These are phyloP conservation scores for Apodemia zela DNA, from an alignment of 2,888 invertebrate species.

Conservation along the genomic window DNA sequence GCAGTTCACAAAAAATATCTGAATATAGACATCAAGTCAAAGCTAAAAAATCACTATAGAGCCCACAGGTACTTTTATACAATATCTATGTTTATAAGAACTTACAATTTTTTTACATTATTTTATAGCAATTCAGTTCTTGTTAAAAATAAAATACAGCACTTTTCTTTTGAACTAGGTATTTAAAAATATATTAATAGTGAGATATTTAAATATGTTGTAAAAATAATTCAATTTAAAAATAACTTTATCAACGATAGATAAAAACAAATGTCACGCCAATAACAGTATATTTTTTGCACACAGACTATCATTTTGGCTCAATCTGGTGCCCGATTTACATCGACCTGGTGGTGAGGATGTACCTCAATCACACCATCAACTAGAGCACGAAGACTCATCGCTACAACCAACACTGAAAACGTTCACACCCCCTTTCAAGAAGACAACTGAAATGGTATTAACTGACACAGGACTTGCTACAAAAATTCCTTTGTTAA, in stretches of 20 bases:
- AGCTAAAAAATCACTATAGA: slow-evolving; percentile 95
- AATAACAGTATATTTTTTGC: slow-evolving; percentile 32
- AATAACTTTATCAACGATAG: too few species aligned
- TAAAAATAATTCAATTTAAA: too few species aligned
- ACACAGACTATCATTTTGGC: slow-evolving; percentile 92
- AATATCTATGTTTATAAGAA: too few species aligned
- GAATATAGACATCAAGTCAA: slow-evolving; percentile 93
- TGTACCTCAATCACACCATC: slow-evolving; percentile 91
- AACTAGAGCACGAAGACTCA: slow-evolving; percentile 87
- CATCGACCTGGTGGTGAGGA: slow-evolving; percentile 93
- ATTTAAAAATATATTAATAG: too few species aligned
- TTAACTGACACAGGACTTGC: slow-evolving; percentile 63
- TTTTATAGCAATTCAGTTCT: too few species aligned
- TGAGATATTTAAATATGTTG: too few species aligned
- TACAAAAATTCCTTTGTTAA: slow-evolving; percentile 60
- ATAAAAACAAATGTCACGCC: too few species aligned
- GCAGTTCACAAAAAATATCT: slow-evolving; percentile 95
- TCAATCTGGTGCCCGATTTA: slow-evolving; percentile 95
- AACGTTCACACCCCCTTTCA: slow-evolving; percentile 79
- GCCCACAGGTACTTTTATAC: slow-evolving; percentile 83
- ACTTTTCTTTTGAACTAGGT: too few species aligned
- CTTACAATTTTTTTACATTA: too few species aligned
- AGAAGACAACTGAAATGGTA: slow-evolving; percentile 76
- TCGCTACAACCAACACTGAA: slow-evolving; percentile 75
- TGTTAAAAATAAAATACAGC: too few species aligned